These are phyloP conservation scores for Azorinus chamasolen DNA, from an alignment of 2,888 invertebrate species.

Conservation along the genomic window DNA sequence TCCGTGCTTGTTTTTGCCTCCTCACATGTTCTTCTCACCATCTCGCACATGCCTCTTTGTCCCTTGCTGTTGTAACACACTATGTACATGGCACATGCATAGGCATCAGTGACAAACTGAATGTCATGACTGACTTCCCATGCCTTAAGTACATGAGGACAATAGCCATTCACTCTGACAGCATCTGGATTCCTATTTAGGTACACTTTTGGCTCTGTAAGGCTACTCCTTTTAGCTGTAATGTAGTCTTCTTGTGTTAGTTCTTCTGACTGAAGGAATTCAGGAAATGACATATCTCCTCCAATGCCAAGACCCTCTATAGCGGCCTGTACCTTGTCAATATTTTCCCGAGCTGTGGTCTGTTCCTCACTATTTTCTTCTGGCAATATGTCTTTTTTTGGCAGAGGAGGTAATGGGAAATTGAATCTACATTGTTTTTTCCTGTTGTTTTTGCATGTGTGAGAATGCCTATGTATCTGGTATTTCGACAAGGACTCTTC, in stretches of 20 bases:
- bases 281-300: no score
- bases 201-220: constrained; percentile 48
- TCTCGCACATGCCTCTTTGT: constrained; percentile 20
- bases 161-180: constrained; percentile 49
- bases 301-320: no score
- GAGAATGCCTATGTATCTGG: no score
- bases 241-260: constrained; percentile 40
- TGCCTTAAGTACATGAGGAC: constrained; percentile 17
- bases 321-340: no score
- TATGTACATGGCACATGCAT: constrained; percentile 20
- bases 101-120: constrained; percentile 46
- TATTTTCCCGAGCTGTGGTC: no score
- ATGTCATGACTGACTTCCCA: constrained; percentile 58
- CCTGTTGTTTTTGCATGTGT: no score
- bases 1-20: constrained; percentile 21
- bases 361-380: no score
- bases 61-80: constrained; percentile 12
- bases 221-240: constrained; percentile 19
- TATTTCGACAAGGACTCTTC: no score
- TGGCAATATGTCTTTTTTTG: no score
- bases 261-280: no score
- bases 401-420: no score
- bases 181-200: constrained; percentile 39
- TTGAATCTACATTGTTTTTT: no score
- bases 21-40: constrained; percentile 15